Percentiles rank a stretch among this genome's conserved stretches.
These are phyloP conservation scores for Chlorodrepanis virens DNA, from an alignment of 2,113 vertebrate species.

Conservation along the genomic window DNA sequence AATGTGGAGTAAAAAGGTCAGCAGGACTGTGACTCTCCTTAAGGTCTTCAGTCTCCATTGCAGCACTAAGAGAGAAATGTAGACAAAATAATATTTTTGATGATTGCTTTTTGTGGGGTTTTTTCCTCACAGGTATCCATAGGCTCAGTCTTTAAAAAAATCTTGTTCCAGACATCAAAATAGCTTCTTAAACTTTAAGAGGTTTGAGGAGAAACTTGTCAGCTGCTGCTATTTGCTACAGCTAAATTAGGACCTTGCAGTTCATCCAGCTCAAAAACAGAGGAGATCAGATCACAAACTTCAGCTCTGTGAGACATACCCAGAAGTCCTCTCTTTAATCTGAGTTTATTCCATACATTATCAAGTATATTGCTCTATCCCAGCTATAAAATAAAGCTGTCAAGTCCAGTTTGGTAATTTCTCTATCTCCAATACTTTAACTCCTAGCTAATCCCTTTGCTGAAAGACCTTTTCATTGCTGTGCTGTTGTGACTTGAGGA, in stretches of 20 bases:
- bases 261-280: not conserved
- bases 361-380: not conserved
- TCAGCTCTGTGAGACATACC: not conserved
- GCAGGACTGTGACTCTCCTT: not conserved
- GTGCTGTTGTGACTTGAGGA: not conserved
- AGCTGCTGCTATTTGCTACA: not conserved
- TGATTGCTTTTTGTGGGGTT: not conserved
- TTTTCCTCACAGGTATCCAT: not conserved
- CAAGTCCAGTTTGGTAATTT: not conserved
- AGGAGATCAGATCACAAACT: conserved; percentile 19
- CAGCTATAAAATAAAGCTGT: not conserved
- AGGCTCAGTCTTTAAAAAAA: not conserved
- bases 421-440: not conserved
- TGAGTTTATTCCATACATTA: not conserved
- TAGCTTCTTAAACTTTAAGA: not conserved
- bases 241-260: conserved; percentile 6
- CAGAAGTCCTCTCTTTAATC: not conserved
- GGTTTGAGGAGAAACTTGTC: not conserved
- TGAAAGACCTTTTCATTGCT: not conserved
- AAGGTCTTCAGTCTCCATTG: not conserved
- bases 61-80: not conserved
- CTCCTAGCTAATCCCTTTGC: not conserved
- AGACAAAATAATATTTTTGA: not conserved
- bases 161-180: not conserved
- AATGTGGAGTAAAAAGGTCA: not conserved